A percentile compares a stretch with the other conserved stretches of the same genome.
Conservation (phyloP, 2,113 vertebrate species). For the Etia nguti region DNA sequence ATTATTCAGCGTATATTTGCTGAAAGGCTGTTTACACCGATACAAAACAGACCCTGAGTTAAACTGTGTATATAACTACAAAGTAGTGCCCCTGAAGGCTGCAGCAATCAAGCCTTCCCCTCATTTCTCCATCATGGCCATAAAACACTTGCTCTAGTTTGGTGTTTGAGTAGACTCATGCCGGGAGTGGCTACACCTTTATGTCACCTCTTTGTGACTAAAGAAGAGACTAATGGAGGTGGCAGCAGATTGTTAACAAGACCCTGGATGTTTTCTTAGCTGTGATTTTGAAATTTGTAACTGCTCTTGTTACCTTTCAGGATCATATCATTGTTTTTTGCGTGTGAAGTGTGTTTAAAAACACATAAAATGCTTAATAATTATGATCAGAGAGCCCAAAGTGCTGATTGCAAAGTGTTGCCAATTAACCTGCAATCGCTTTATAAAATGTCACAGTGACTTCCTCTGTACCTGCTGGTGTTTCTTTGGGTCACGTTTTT, state of each 20-base stretch:
- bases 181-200: not conserved
- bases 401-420: not conserved
- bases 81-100: not conserved
- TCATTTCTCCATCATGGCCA: not conserved
- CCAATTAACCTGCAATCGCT: not conserved
- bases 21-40: not conserved
- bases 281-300: not conserved
- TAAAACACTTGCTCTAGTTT: not conserved
- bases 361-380: not conserved
- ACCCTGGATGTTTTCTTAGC: not conserved
- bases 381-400: not conserved
- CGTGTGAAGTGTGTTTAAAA: not conserved
- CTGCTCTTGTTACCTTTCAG: not conserved
- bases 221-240: not conserved
- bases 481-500: not conserved
- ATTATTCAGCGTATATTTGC: not conserved
- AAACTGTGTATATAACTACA: not conserved
- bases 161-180: not conserved
- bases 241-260: not conserved
- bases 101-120: not conserved
- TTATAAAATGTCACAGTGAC: not conserved
- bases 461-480: not conserved
- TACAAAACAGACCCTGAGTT: not conserved
- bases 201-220: not conserved
- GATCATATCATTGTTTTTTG: rapidly evolving